Base-by-base conservation (phyloP, 2,797 vertebrate species). In the Acipenser ruthenus region DNA sequence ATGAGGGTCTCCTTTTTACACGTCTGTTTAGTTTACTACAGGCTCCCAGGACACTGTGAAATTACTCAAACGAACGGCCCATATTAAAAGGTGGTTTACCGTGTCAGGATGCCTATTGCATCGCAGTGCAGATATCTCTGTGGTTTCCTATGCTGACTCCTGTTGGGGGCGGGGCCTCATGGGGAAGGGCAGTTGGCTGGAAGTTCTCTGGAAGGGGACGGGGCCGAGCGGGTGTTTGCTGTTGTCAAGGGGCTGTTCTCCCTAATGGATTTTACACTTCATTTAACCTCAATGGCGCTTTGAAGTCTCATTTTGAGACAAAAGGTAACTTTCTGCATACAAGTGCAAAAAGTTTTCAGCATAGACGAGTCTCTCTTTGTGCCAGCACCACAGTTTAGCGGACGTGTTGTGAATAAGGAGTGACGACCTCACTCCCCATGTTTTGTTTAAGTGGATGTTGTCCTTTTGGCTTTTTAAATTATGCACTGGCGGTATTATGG, bases 231-330 rank as follows among this genome's bases (percentile, higher is more conserved):
- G 68, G 23, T 63, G 13, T 49, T 10, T 55, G 59, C 8, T 70
- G 68, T 63, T 49, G 48, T 73, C 51, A 72, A 37, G 53, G 67
- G 50, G 49, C 65, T 47, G 63, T 6, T 60, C 50, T 48, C 7
- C 23, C 64, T 62, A 70, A 68, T 67, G 23, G 71, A 13, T 2
- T 73, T 72, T 10, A 1, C 61, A 56, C 55, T 72, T 75, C 70
- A 52, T 75, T 73, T 70, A 60, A 68, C 13, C 65, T 70, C 65
- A 66, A 61, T 65, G 67, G 6, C 72, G 12, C 3, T 75, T 73
- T 75, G 65, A 65, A 70, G 48, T 65, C 70, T 72, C 48, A 5
- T 49, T 69, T 64, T 62, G 64, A 60, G 68, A 51, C 64, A 69
- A 68, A 72, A 72, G 73, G 61, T 69, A 65, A 47, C 58, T 63